These are phyloP conservation scores for Streptopelia turtur DNA, from an alignment of 2,797 vertebrate species.

Conservation along the genomic window DNA sequence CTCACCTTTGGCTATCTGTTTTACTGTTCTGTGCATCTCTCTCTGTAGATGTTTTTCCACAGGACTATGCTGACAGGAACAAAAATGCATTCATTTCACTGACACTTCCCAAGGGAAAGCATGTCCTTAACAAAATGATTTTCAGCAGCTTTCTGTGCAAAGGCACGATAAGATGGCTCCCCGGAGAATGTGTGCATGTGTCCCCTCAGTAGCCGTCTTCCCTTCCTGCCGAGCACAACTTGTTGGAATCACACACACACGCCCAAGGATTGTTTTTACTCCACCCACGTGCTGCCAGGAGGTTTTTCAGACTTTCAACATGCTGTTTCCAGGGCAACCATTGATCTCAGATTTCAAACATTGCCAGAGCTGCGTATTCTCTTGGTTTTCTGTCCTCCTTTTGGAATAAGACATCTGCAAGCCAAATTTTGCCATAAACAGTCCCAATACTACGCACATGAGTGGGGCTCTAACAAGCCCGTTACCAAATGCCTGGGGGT, in stretches of 20 bases:
- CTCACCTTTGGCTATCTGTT: neutral
- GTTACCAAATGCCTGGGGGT: neutral
- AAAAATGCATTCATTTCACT: neutral
- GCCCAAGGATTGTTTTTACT: neutral
- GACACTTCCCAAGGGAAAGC: slow-evolving; percentile 30
- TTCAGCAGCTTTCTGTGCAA: neutral
- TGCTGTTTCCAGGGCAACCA: slow-evolving; percentile 45
- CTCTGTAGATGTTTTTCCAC: neutral
- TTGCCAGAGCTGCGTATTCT: neutral
- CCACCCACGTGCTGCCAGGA: neutral
- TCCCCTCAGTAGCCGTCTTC: slow-evolving; percentile 11
- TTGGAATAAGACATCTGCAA: neutral
- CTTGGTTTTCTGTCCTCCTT: neutral
- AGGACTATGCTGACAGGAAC: neutral
- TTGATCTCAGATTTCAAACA: slow-evolving; percentile 57
- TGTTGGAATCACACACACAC: slow-evolving; percentile 4
- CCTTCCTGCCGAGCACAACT: neutral
- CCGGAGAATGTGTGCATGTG: rapidly evolving
- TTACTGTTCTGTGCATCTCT: neutral
- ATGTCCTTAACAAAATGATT: neutral
- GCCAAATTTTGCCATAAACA: neutral
- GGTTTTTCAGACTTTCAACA: slow-evolving; percentile 29
- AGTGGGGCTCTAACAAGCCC: neutral
- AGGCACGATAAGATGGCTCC: neutral
- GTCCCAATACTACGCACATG: neutral